Conservation (phyloP, 2,888 invertebrate genomes). For the Julus scandinavius region DNA sequence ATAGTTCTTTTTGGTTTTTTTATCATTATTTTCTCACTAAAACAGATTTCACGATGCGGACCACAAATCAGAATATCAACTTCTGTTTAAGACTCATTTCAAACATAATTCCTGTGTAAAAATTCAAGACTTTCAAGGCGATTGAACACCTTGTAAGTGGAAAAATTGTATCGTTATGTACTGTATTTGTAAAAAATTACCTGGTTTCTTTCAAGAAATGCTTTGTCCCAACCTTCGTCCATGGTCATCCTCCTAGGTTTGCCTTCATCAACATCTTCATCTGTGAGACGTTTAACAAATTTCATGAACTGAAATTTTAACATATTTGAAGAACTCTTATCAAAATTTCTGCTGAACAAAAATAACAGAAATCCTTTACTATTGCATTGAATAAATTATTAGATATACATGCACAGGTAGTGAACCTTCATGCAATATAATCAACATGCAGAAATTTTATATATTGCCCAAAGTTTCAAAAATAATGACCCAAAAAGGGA, state of each 20-base stretch:
- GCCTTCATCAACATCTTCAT: conserved; percentile 72
- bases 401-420: background rate
- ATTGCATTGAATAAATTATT: background rate
- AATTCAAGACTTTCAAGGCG: too few species aligned
- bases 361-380: background rate
- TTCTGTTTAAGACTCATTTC: too few species aligned
- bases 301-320: conserved; percentile 76
- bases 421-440: too few species aligned
- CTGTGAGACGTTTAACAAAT: conserved; percentile 82
- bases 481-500: background rate
- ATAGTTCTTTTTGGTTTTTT: too few species aligned
- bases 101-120: too few species aligned
- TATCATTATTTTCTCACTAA: too few species aligned
- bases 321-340: conserved; percentile 30
- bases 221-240: conserved; percentile 65
- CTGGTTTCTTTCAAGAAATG: conserved; percentile 60
- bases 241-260: conserved; percentile 64
- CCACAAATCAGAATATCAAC: too few species aligned
- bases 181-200: background rate
- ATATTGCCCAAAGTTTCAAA: background rate
- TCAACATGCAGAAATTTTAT: background rate
- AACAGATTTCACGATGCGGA: too few species aligned
- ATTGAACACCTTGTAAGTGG: background rate
- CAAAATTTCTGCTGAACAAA: background rate
- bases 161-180: background rate